phyloP scores from a whole-genome alignment of 1,140 invertebrate species.

The Macrosteles quadrilineatus region DNA sequence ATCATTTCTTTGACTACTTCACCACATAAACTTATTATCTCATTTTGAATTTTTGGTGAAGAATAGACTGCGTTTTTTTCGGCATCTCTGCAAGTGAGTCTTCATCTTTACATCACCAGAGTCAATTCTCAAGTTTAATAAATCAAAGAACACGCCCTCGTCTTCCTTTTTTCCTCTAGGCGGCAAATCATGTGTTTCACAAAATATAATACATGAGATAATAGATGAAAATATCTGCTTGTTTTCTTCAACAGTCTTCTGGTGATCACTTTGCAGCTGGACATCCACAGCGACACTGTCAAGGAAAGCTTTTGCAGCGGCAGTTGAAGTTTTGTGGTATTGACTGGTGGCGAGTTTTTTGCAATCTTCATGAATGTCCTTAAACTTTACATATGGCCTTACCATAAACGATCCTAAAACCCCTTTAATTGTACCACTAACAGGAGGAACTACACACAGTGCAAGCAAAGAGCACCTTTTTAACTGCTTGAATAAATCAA shows the following conservation, averaged over 20 bases:
- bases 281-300: no score
- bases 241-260: no score
- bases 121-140: constrained; percentile 37
- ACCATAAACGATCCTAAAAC: constrained; percentile 37
- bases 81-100: constrained; percentile 36
- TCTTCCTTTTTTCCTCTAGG: constrained; percentile 37
- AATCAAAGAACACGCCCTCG: constrained; percentile 39
- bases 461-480: constrained; percentile 42
- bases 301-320: constrained; percentile 35
- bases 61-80: constrained; percentile 39
- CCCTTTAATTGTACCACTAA: constrained; percentile 28
- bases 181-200: constrained; percentile 41
- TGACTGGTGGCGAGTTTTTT: constrained; percentile 35
- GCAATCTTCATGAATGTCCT: constrained; percentile 36
- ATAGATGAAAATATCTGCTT: constrained; percentile 41
- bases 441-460: constrained; percentile 37
- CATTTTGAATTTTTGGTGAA: constrained; percentile 43
- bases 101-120: no score
- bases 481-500: constrained; percentile 41
- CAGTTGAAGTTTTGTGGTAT: no score
- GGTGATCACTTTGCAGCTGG: constrained; percentile 37
- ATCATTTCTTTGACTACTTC: constrained; percentile 27
- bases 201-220: constrained; percentile 43
- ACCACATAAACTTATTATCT: constrained; percentile 37
- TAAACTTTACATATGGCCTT: constrained; percentile 41